Evolutionary conservation across 2,113 vertebrate species (phyloP).

Genomic region (Gobiocypris rarus): DNA sequence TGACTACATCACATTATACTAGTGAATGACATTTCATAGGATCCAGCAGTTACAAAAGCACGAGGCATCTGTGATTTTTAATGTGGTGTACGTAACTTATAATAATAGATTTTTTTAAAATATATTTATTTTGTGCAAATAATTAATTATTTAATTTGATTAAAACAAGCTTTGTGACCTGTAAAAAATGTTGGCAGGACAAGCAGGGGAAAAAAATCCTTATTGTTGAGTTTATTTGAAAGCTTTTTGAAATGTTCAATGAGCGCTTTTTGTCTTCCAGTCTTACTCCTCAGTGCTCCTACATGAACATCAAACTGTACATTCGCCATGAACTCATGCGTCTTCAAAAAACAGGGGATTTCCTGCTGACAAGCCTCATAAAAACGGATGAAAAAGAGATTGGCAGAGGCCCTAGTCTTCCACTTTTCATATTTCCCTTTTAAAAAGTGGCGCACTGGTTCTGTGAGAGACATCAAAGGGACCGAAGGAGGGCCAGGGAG

Average conservation of each 20-base stretch:
- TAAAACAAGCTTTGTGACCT: neutral
- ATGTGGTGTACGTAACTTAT: neutral
- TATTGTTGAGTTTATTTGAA: constrained; percentile 8
- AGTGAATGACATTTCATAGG: neutral
- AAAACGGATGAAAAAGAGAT: constrained; percentile 53
- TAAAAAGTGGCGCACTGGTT: constrained; percentile 60
- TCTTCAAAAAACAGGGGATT: constrained; percentile 43
- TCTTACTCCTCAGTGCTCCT: constrained; percentile 31
- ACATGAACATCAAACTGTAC: constrained; percentile 48
- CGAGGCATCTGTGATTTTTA: neutral
- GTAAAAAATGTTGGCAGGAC: neutral
- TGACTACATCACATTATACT: neutral
- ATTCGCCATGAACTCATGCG: constrained; percentile 41
- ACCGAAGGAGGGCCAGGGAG: constrained; percentile 45
- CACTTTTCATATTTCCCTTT: constrained; percentile 56
- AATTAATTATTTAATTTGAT: neutral
- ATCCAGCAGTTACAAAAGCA: neutral
- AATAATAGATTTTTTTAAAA: neutral
- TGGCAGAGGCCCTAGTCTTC: constrained; percentile 60
- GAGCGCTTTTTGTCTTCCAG: neutral
- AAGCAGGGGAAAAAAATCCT: neutral
- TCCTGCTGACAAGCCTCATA: constrained; percentile 53
- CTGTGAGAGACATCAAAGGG: constrained; percentile 67
- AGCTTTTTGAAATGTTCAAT: constrained; percentile 1
- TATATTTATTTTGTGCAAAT: neutral